Evolutionary conservation across 2,888 invertebrate genomes (phyloP).

Genomic region (Dicycla oo): DNA sequence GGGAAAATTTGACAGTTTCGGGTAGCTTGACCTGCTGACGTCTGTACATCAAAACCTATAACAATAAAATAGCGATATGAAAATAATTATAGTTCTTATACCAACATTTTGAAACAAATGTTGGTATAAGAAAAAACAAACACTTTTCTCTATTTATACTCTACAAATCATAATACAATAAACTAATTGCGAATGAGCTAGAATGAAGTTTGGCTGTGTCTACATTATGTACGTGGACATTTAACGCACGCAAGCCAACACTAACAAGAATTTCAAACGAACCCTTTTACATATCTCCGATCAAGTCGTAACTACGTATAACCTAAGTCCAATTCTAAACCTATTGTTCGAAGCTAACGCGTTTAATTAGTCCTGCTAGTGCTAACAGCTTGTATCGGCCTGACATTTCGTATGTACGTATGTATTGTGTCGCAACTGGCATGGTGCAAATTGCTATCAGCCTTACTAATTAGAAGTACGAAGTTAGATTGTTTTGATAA

Average conservation of each 20-base stretch:
- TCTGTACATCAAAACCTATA: too few relatives aligned
- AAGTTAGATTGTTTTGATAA: conserved; percentile 61
- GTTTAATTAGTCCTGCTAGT: conserved; percentile 81
- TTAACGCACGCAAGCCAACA: conserved; percentile 34
- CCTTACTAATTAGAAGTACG: conserved; percentile 81
- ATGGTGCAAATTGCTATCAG: conserved; percentile 82
- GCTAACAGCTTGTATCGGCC: conserved; percentile 78
- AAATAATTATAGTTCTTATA: too few relatives aligned
- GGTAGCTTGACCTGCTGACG: too few relatives aligned
- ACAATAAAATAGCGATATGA: too few relatives aligned
- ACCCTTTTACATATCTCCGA: conserved; percentile 54
- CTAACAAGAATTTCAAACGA: conserved; percentile 40
- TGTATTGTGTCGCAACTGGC: conserved; percentile 79
- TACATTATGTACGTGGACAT: conserved; percentile 17
- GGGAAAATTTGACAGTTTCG: too few relatives aligned
- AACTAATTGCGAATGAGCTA: background rate
- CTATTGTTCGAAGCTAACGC: conserved; percentile 60
- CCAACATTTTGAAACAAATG: too few relatives aligned
- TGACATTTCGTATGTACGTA: conserved; percentile 86
- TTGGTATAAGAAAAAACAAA: too few relatives aligned
- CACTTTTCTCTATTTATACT: too few relatives aligned
- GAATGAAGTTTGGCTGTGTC: background rate
- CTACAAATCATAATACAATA: too few relatives aligned
- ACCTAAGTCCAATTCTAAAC: conserved; percentile 44
- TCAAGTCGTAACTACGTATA: conserved; percentile 56